Conservation (phyloP, 2,113 vertebrate genomes). For the Onychostruthus taczanowskii region DNA sequence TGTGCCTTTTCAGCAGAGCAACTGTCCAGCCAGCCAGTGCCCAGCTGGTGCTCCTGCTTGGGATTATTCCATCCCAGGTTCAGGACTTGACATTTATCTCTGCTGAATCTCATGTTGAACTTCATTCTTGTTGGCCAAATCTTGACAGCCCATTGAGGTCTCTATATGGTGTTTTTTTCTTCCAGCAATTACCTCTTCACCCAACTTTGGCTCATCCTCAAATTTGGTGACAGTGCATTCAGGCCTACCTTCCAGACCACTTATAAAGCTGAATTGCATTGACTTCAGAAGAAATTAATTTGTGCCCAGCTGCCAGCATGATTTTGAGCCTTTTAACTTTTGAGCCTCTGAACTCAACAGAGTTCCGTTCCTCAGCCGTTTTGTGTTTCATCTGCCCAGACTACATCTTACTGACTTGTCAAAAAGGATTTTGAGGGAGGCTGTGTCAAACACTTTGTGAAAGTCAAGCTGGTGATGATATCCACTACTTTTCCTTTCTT, state of each 20-base stretch:
- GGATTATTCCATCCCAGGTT: background rate
- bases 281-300: background rate
- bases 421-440: background rate
- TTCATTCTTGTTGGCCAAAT: background rate
- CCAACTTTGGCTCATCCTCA: background rate
- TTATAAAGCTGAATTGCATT: background rate
- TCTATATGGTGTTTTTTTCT: background rate
- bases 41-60: conserved; percentile 6
- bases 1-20: background rate
- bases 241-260: background rate
- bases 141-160: background rate
- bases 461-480: background rate
- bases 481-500: background rate
- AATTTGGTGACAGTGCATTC: background rate
- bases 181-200: background rate
- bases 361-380: background rate
- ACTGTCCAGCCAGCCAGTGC: background rate
- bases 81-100: background rate
- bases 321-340: background rate
- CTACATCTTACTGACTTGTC: background rate
- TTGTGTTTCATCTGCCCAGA: background rate
- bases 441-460: background rate
- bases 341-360: background rate
- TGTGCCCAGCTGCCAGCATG: background rate
- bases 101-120: background rate